Evolutionary conservation across 1,140 invertebrate genomes (phyloP).

Genomic region (Schlechtendalia chinensis): DNA sequence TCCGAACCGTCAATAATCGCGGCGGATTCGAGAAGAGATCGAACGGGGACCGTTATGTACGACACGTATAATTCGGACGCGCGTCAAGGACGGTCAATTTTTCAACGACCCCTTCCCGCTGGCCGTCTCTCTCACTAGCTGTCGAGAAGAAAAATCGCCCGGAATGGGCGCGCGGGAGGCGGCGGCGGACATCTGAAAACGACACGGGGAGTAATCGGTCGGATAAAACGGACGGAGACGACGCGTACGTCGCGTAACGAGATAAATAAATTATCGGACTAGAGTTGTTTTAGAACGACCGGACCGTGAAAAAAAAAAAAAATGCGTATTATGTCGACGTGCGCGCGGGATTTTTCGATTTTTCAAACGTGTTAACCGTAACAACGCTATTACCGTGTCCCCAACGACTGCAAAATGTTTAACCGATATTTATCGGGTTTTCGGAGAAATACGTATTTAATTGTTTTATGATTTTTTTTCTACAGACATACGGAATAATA

Average conservation of each 20-base stretch:
- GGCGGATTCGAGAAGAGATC: neutral
- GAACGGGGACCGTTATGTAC: neutral
- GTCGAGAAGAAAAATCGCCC: neutral
- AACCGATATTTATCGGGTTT: too few relatives aligned
- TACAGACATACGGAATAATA: too few relatives aligned
- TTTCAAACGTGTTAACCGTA: too few relatives aligned
- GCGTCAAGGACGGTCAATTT: conserved; percentile 13
- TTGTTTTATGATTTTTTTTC: too few relatives aligned
- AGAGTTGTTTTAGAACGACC: neutral
- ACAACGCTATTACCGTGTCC: too few relatives aligned
- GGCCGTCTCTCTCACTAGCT: too few relatives aligned
- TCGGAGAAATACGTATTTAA: too few relatives aligned
- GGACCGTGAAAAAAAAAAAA: neutral
- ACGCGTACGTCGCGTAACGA: neutral
- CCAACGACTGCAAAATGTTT: too few relatives aligned
- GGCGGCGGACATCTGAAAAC: too few relatives aligned
- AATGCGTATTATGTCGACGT: too few relatives aligned
- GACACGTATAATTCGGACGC: neutral
- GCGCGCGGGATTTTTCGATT: too few relatives aligned
- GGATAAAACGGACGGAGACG: neutral
- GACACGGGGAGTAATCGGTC: neutral
- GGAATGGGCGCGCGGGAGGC: too few relatives aligned
- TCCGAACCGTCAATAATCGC: neutral
- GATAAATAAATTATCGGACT: neutral
- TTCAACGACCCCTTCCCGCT: conserved; percentile 11